These are phyloP conservation scores for Erythrolamprus reginae DNA, from an alignment of 2,113 vertebrate species.

Conservation along the genomic window DNA sequence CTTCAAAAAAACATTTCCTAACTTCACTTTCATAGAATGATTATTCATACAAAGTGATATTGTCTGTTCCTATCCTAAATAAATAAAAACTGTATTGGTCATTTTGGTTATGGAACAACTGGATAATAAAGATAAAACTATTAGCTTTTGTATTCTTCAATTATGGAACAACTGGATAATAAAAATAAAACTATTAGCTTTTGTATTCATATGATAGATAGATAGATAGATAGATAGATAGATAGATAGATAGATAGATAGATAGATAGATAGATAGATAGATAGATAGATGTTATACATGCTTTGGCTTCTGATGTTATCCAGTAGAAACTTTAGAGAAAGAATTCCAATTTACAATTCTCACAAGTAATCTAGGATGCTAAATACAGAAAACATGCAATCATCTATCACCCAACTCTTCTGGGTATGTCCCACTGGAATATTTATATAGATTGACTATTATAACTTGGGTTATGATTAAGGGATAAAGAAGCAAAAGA, in stretches of 20 bases:
- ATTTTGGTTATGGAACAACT: background rate
- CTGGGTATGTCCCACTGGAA: background rate
- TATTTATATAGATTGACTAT: background rate
- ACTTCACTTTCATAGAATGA: background rate
- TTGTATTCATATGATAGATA: too few species aligned
- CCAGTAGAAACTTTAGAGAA: background rate
- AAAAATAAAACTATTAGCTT: too few species aligned
- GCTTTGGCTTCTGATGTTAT: background rate
- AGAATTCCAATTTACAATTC: background rate
- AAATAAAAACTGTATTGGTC: background rate
- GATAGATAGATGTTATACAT: too few species aligned
- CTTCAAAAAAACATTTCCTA: background rate
- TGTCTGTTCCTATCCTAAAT: background rate
- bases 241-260: too few species aligned
- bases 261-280: too few species aligned
- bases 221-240: too few species aligned
- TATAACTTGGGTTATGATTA: too few species aligned
- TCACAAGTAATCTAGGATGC: background rate
- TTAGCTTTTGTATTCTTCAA: background rate
- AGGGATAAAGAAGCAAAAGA: background rate
- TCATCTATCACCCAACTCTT: background rate
- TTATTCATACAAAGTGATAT: background rate
- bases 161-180: too few species aligned
- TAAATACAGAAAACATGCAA: background rate
- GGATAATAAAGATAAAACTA: background rate